phyloP scores from a whole-genome alignment of 2,888 invertebrate species.

The Dicycla oo region DNA sequence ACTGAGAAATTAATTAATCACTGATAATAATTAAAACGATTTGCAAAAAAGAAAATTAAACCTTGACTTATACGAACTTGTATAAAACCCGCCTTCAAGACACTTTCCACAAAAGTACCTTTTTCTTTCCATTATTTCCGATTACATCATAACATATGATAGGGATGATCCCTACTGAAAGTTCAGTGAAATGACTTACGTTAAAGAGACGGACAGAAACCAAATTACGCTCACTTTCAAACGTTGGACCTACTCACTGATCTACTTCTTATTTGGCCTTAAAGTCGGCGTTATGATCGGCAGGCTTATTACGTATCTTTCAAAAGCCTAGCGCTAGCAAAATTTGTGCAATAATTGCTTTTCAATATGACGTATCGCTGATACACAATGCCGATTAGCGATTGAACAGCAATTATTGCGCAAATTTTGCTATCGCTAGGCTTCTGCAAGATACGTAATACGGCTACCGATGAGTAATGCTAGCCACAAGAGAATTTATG shows the following conservation, averaged over 20 bases:
- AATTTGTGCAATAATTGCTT: no score
- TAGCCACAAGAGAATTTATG: neutral
- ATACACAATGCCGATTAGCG: no score
- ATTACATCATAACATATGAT: slow-evolving; percentile 33
- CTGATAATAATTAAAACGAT: neutral
- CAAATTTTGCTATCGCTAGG: no score
- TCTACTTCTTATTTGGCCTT: slow-evolving; percentile 44
- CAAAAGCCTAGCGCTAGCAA: no score
- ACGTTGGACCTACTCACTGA: slow-evolving; percentile 30
- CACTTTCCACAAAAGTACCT: slow-evolving; percentile 3
- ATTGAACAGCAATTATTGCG: no score
- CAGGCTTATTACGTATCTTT: no score
- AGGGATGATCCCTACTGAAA: slow-evolving; percentile 40
- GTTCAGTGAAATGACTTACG: slow-evolving; percentile 47
- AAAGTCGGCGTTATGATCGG: slow-evolving; percentile 40
- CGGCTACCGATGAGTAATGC: neutral
- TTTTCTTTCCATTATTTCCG: slow-evolving; percentile 11
- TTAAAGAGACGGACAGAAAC: slow-evolving; percentile 49
- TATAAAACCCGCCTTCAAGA: slow-evolving; percentile 5
- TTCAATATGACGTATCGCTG: no score
- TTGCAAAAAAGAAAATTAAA: neutral
- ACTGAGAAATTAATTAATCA: no score
- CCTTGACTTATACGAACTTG: neutral
- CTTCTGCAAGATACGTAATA: no score
- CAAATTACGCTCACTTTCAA: slow-evolving; percentile 60